These are phyloP conservation scores for Ginglymostoma cirratum DNA, from an alignment of 2,113 vertebrate species.

Conservation along the genomic window DNA sequence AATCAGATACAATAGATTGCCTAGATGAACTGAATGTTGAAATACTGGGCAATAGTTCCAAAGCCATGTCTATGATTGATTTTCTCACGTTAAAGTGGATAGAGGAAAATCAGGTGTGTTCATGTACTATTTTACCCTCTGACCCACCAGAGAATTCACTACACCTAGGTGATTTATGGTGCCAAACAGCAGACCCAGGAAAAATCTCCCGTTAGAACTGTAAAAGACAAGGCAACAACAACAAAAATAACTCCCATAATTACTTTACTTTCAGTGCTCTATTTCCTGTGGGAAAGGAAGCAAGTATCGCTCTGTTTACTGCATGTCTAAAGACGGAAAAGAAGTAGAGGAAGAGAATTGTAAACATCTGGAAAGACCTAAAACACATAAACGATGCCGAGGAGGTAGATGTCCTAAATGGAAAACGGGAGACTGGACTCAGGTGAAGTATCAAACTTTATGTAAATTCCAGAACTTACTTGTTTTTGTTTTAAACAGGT, in stretches of 20 bases:
- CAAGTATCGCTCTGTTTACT: conserved; percentile 79
- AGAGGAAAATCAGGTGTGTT: not conserved
- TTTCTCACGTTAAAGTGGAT: not conserved
- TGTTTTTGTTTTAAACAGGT: not conserved
- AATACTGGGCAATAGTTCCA: not conserved
- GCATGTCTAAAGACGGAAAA: conserved; percentile 73
- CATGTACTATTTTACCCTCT: not conserved
- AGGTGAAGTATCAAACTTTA: conserved; percentile 57
- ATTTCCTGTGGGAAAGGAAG: conserved; percentile 82
- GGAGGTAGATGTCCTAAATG: conserved; percentile 82
- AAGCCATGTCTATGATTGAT: not conserved
- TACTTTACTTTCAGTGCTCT: conserved; percentile 79
- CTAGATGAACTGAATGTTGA: not conserved
- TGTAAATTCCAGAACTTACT: not conserved
- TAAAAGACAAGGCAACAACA: not conserved
- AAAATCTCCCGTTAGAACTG: not conserved
- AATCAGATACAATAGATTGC: not conserved
- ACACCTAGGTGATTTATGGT: not conserved
- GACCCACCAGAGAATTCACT: not conserved
- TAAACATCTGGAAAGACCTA: conserved; percentile 71
- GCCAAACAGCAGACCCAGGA: no score
- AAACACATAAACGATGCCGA: conserved; percentile 76
- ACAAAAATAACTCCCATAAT: conserved; percentile 41
- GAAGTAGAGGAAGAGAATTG: conserved; percentile 75
- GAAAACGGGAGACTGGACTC: conserved; percentile 82